Percentiles rank a stretch among this genome's conserved stretches.
phyloP scores from a whole-genome alignment of 2,113 vertebrate species.

The Alethe diademata region DNA sequence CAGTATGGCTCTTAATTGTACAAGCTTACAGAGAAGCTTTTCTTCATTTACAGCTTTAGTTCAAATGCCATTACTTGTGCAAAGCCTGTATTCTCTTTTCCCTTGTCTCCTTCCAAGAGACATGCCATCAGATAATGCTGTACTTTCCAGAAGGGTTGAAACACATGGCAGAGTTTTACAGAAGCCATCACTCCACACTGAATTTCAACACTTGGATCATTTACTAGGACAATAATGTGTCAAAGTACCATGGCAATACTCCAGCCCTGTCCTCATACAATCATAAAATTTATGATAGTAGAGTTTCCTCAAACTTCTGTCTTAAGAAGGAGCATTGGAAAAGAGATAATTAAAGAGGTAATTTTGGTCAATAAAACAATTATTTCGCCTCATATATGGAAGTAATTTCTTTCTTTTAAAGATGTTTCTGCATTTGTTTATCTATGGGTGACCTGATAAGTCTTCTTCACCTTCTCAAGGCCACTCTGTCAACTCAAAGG shows the following conservation, averaged over 20 bases:
- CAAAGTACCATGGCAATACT: neutral
- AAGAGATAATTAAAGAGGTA: neutral
- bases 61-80: slow-evolving; percentile 58
- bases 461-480: neutral
- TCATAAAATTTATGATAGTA: neutral
- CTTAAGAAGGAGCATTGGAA: neutral
- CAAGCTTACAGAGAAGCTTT: slow-evolving; percentile 72
- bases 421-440: neutral
- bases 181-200: neutral
- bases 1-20: slow-evolving; percentile 79
- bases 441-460: neutral
- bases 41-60: slow-evolving; percentile 75
- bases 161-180: neutral
- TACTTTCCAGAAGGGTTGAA: neutral
- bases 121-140: slow-evolving; percentile 11
- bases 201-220: slow-evolving; percentile 2
- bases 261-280: neutral
- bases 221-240: neutral
- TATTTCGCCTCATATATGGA: neutral
- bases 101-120: slow-evolving; percentile 17
- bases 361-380: neutral
- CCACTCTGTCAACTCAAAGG: neutral
- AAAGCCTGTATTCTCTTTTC: slow-evolving; percentile 27
- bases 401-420: neutral
- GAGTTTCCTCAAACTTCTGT: neutral